Conservation (phyloP, 2,797 vertebrate genomes). For the Hafferia zeledoni region DNA sequence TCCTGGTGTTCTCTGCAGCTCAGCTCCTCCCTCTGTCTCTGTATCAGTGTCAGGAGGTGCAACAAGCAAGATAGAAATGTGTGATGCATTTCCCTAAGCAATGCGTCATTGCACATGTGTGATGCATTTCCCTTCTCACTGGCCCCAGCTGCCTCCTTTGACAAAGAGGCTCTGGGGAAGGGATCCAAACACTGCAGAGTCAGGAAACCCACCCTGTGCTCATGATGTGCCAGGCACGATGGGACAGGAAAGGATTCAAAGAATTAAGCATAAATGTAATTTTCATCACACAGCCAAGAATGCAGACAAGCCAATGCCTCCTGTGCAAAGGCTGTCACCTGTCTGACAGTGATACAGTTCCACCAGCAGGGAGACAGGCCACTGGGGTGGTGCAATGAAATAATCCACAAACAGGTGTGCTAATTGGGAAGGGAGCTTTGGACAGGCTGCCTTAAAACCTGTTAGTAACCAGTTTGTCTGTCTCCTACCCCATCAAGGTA, state of each 20-base stretch:
- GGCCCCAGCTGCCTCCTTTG: not conserved
- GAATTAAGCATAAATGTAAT: not conserved
- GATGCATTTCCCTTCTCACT: not conserved
- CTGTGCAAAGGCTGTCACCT: not conserved
- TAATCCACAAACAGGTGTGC: constrained; percentile 10
- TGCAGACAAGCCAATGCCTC: not conserved
- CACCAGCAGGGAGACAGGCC: not conserved
- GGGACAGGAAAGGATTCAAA: not conserved
- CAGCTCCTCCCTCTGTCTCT: not conserved
- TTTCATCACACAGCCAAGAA: not conserved
- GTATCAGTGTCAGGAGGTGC: rapidly evolving
- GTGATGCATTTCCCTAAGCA: not conserved
- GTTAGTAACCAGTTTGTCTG: not conserved
- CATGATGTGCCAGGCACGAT: rapidly evolving
- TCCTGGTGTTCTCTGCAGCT: not conserved
- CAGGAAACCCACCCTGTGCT: not conserved
- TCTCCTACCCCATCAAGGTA: not conserved
- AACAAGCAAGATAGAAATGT: not conserved
- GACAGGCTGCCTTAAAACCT: not conserved
- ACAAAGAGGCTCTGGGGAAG: not conserved
- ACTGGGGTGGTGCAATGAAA: not conserved
- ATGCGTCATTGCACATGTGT: rapidly evolving
- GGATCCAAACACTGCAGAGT: rapidly evolving
- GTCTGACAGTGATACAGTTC: not conserved
- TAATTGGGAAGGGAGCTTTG: not conserved